Evolutionary conservation across 1,140 invertebrate genomes (phyloP), one percentile per base, ranked within the genome.

Genomic region (Pseudomyrmex concolor): DNA sequence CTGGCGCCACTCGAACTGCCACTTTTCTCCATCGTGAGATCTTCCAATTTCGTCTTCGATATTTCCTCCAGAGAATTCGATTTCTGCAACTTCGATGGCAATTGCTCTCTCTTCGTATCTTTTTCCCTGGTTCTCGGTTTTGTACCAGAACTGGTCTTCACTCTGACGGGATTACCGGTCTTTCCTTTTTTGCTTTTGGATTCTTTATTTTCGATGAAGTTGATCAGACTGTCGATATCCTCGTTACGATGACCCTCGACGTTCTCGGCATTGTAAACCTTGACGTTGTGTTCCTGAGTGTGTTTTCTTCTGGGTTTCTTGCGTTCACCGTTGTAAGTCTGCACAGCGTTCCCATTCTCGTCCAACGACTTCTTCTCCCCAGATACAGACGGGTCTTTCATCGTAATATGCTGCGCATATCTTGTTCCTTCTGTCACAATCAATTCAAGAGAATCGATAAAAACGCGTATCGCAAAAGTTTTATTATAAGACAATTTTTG

Each of bases 31-130:
- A 93, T 93, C 10, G 95, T 96, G 64, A 96, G 94, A 90, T 97
- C 96, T 88, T 96, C 96, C 22, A 97, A 92, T 92, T 96, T 96
- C 13, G 95, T 96, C 71, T 95, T 95, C 2, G 96, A 96, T 81
- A 97, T 95, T 92, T 97, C 96, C 92, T 97, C 96, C 51, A 97
- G 91, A 12, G 96, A 96, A 87, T 96, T 96, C 57, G 96, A 95
- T 84, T 96, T 96, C 90, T 96, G 95, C 55, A 96, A 89, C 68
- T 94, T 94, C 45, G 92, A 94, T 89, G 93, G 68, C 86, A 93
- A 93, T 90, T 93, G 91, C 90, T 94, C 93, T 22, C 93, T 91
- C 74, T 94, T 94, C 2, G 91, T 83, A 66, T 94, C 93, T 64
- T 94, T 94, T 15, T 94, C 93, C 59, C 92, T 91, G 19, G 91